A percentile compares a stretch with the other conserved stretches of the same genome.
phyloP scores from a whole-genome alignment of 2,797 vertebrate genomes.

The Sebastes goodei region DNA sequence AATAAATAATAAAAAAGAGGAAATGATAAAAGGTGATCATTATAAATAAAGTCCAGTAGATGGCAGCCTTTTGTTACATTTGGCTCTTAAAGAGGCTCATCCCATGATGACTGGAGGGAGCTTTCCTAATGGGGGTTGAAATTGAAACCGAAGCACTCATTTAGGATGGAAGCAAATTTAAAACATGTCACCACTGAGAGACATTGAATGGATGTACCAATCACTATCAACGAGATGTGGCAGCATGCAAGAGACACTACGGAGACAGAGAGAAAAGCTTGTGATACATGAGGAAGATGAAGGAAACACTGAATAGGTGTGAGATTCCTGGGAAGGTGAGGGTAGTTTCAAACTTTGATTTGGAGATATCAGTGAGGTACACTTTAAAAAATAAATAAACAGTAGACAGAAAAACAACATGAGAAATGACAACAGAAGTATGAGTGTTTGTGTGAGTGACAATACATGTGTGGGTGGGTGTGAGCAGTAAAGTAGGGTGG shows the following conservation, averaged over 20 bases:
- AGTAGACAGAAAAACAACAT: neutral
- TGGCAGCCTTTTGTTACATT: conserved; percentile 56
- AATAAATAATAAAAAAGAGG: no score
- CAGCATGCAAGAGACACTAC: neutral
- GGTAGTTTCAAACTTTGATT: neutral
- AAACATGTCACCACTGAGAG: conserved; percentile 7
- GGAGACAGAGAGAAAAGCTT: neutral
- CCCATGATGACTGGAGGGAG: neutral
- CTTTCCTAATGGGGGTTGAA: conserved; percentile 11
- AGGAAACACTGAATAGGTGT: neutral
- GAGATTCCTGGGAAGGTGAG: neutral
- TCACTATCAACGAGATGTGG: neutral
- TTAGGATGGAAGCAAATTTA: conserved; percentile 35
- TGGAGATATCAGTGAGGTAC: neutral
- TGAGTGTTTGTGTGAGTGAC: neutral
- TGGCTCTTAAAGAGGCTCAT: neutral
- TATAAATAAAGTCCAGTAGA: conserved; percentile 52
- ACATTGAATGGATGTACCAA: conserved; percentile 2
- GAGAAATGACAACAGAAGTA: neutral
- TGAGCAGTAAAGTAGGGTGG: conserved; percentile 27
- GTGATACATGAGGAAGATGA: neutral
- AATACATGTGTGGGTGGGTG: conserved; percentile 7
- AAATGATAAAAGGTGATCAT: neutral
- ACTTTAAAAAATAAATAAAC: neutral
- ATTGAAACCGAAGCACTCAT: conserved; percentile 30